A percentile compares a stretch with the other conserved stretches of the same genome.
phyloP scores from a whole-genome alignment of 2,113 vertebrate species.

The Triplophysa siluroides region DNA sequence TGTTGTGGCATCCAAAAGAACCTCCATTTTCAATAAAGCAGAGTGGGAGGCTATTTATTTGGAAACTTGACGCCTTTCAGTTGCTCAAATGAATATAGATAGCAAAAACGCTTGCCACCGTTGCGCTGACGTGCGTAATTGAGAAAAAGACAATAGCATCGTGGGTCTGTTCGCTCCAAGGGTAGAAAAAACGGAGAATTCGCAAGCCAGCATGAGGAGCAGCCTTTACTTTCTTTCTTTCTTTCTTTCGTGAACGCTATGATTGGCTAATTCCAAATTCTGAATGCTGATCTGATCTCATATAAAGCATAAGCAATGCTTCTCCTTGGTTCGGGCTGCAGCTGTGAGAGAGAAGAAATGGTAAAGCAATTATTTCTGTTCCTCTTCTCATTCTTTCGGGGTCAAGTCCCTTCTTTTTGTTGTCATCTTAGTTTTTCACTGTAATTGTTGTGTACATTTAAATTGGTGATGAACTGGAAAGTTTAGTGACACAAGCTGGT shows the following conservation, averaged over 20 bases:
- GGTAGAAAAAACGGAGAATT: neutral
- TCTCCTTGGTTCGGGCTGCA: conserved; percentile 9
- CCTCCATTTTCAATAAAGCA: neutral
- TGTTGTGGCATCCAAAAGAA: neutral
- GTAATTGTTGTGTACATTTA: neutral
- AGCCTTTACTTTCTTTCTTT: neutral
- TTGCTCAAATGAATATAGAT: neutral
- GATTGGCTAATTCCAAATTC: conserved; percentile 10
- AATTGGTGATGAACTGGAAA: neutral
- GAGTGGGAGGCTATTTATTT: neutral
- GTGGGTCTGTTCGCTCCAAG: neutral
- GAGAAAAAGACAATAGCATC: conserved; percentile 10
- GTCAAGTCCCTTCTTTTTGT: neutral
- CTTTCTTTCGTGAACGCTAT: neutral
- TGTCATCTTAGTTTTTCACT: neutral
- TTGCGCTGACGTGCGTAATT: neutral
- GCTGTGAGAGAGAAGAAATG: neutral
- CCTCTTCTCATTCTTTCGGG: neutral
- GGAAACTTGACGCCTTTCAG: neutral
- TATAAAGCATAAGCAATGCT: conserved; percentile 8
- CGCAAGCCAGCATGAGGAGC: neutral
- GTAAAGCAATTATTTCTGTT: neutral
- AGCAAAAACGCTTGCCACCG: neutral
- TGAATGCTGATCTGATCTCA: neutral
- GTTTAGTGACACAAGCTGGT: neutral